phyloP scores from a whole-genome alignment of 2,113 vertebrate genomes.

The Myanophis thanlyinensis region DNA sequence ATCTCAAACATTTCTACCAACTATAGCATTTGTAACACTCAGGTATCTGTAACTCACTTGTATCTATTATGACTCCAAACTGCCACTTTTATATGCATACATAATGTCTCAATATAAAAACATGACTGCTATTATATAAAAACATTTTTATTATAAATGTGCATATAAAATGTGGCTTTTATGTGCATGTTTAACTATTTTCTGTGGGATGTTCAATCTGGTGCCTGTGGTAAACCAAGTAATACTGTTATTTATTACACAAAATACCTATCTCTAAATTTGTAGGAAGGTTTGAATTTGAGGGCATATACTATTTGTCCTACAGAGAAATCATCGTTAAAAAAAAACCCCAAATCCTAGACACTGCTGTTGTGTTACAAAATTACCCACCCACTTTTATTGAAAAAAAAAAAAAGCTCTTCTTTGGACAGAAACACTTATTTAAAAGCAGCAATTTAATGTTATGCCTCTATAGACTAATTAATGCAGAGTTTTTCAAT shows the following conservation, averaged over 20 bases:
- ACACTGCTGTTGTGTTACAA: slow-evolving; percentile 20
- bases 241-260: neutral
- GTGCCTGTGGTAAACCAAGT: neutral
- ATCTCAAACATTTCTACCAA: neutral
- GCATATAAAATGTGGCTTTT: neutral
- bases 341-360: neutral
- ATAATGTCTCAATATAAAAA: neutral
- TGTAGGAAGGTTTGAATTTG: neutral
- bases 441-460: slow-evolving; percentile 14
- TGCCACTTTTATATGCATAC: neutral
- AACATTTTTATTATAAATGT: neutral
- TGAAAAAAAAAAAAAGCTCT: neutral
- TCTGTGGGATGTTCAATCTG: neutral
- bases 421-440: slow-evolving; percentile 17
- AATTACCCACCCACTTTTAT: neutral
- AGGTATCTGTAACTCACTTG: neutral
- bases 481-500: neutral
- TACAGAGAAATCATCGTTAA: neutral
- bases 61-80: neutral
- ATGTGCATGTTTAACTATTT: neutral
- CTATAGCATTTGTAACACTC: neutral
- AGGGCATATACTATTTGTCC: neutral
- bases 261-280: neutral
- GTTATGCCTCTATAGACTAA: neutral
- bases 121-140: neutral